These are phyloP conservation scores for Heterotis niloticus DNA, from an alignment of 2,113 vertebrate genomes.

Conservation along the genomic window DNA sequence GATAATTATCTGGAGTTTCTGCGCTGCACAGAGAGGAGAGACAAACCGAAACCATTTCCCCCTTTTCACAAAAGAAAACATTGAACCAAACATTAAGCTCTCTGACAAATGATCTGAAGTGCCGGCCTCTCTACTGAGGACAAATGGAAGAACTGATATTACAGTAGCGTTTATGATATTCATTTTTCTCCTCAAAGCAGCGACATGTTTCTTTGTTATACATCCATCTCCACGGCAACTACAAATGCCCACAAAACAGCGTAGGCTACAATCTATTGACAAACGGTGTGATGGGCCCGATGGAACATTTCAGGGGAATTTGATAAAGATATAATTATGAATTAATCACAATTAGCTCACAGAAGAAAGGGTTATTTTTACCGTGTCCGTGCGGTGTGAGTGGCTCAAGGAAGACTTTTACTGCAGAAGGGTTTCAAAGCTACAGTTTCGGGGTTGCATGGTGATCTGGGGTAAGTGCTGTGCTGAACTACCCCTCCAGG, in stretches of 20 bases:
- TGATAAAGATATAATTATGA: no score
- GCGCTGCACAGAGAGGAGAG: not conserved
- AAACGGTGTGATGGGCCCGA: not conserved
- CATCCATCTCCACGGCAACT: constrained; percentile 17
- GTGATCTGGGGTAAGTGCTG: no score
- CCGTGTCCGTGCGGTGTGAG: no score
- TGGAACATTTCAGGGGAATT: not conserved
- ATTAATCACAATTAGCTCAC: no score
- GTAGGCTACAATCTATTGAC: not conserved
- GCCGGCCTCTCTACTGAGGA: not conserved
- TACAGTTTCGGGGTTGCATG: no score
- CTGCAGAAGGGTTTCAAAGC: no score
- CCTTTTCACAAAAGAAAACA: constrained; percentile 8
- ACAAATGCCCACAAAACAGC: not conserved
- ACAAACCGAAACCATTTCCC: not conserved
- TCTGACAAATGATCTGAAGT: not conserved
- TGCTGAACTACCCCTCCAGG: not conserved
- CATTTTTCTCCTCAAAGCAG: not conserved
- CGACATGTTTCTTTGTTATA: not conserved
- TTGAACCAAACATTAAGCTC: not conserved
- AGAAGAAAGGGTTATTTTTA: no score
- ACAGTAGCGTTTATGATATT: not conserved
- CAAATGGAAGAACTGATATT: constrained; percentile 5
- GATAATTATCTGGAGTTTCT: not conserved
- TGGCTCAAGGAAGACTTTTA: no score